Conservation (phyloP, 2,113 vertebrate species). For the Sitta europaea region DNA sequence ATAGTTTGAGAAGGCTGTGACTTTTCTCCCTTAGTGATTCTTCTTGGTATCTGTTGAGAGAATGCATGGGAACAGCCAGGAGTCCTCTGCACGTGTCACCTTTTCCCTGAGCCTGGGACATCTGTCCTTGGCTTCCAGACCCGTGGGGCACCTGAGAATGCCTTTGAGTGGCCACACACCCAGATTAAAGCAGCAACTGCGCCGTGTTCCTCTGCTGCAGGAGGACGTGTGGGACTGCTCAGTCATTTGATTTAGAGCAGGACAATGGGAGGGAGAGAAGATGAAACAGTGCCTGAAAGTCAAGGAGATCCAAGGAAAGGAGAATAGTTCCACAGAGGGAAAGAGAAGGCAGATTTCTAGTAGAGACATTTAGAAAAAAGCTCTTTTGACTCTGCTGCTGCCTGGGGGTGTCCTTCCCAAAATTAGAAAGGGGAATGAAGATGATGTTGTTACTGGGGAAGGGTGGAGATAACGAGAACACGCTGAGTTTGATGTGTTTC, state of each 20-base stretch:
- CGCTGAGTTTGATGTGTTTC: neutral
- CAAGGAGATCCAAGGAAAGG: neutral
- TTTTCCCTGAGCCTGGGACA: neutral
- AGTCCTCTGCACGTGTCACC: neutral
- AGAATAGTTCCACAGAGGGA: neutral
- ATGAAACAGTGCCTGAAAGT: neutral
- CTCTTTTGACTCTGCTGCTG: neutral
- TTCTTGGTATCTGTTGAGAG: neutral
- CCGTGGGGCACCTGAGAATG: neutral
- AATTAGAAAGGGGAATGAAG: neutral
- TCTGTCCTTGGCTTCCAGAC: fast-evolving
- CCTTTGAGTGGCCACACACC: neutral
- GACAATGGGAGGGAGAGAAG: neutral
- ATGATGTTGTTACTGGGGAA: neutral
- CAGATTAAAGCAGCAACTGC: neutral
- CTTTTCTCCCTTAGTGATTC: neutral
- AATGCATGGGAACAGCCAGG: neutral
- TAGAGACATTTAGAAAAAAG: neutral
- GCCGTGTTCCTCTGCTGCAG: neutral
- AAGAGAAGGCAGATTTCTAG: neutral
- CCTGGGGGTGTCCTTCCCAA: neutral
- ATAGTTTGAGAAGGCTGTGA: neutral
- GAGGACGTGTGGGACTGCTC: neutral
- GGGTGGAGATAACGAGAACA: neutral
- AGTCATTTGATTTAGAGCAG: neutral